A percentile compares a stretch with the other conserved stretches of the same genome.
Evolutionary conservation across 2,888 invertebrate genomes (phyloP).

Genomic region (Halocaridina rubra): DNA sequence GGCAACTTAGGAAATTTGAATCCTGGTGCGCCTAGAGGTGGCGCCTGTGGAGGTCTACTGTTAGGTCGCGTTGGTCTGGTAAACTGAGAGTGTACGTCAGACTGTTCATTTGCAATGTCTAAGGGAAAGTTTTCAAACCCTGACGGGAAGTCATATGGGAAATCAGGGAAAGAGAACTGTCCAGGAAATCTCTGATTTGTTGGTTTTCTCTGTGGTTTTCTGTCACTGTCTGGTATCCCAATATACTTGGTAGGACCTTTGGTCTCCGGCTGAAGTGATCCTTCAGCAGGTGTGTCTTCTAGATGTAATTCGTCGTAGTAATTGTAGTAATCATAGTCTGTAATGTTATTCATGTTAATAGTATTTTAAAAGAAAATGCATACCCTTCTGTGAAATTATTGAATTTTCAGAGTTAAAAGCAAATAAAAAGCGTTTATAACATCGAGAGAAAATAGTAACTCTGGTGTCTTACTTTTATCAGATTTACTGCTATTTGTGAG

Average conservation of each 20-base stretch:
- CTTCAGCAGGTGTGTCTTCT: background rate
- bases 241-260: background rate
- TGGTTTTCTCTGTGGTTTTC: background rate
- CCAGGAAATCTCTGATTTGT: conserved; percentile 4
- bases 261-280: background rate
- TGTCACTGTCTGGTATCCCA: background rate
- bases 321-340: conserved; percentile 54
- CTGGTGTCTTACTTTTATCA: too few relatives aligned
- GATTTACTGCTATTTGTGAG: too few relatives aligned
- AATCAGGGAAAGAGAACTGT: conserved; percentile 15
- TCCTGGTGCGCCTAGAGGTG: conserved; percentile 43
- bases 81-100: background rate
- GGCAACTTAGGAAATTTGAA: conserved; percentile 48
- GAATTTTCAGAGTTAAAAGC: too few relatives aligned
- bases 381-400: too few relatives aligned
- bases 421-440: too few relatives aligned
- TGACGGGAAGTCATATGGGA: conserved; percentile 17
- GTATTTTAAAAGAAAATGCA: background rate
- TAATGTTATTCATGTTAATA: background rate
- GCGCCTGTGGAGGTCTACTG: background rate
- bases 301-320: background rate
- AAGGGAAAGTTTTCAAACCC: conserved; percentile 43
- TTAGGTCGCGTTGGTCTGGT: background rate
- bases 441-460: too few relatives aligned
- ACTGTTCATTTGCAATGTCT: background rate